These are phyloP conservation scores for Anarrhichthys ocellatus DNA, from an alignment of 2,113 vertebrate genomes.

Conservation along the genomic window DNA sequence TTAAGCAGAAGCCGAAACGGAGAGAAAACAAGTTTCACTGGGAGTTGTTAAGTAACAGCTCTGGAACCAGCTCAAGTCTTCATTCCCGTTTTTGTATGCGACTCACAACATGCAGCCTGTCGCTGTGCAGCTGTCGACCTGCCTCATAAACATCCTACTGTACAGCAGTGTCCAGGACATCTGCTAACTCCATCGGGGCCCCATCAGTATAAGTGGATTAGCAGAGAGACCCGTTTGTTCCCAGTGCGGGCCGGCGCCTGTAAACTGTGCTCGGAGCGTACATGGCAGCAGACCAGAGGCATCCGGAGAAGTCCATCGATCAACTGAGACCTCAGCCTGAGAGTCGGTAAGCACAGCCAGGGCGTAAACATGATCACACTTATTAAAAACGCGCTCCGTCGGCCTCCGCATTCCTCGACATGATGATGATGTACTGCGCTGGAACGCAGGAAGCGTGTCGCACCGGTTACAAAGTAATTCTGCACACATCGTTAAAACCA, in stretches of 20 bases:
- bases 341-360: constrained; percentile 25
- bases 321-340: constrained; percentile 9
- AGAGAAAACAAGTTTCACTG: constrained; percentile 47
- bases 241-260: constrained; percentile 22
- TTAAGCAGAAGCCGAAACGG: constrained; percentile 12
- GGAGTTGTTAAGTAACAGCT: constrained; percentile 58
- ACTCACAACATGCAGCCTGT: constrained; percentile 34
- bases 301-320: constrained; percentile 36
- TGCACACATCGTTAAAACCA: constrained; percentile 25
- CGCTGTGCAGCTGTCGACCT: constrained; percentile 54
- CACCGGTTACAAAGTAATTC: constrained; percentile 29
- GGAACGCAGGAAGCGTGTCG: constrained; percentile 35
- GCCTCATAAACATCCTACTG: constrained; percentile 58
- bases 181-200: constrained; percentile 59
- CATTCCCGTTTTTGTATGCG: constrained; percentile 45
- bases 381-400: background rate
- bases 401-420: constrained; percentile 43
- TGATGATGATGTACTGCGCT: constrained; percentile 45
- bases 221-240: constrained; percentile 65
- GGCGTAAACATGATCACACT: constrained; percentile 45
- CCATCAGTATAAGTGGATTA: constrained; percentile 67
- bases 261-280: constrained; percentile 35
- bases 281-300: constrained; percentile 43
- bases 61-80: constrained; percentile 46
- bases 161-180: constrained; percentile 63